Evolutionary conservation across 1,140 invertebrate species (phyloP).

Genomic region (Aphaenogaster rudis): DNA sequence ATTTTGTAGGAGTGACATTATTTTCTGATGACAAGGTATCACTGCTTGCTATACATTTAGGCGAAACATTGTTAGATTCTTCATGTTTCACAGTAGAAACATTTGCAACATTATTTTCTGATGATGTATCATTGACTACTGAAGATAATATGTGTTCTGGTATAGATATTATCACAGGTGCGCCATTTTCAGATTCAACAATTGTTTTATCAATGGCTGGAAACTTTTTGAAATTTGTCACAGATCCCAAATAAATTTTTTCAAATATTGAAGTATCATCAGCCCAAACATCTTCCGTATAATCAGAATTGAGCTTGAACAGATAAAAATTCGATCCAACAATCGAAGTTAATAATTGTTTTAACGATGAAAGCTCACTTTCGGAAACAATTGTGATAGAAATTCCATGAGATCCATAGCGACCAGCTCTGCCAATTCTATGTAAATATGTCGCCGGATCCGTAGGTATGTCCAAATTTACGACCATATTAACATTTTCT

Average conservation of each 20-base stretch:
- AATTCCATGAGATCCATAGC: constrained; percentile 94
- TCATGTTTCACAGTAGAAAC: background rate
- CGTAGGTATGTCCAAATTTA: constrained; percentile 96
- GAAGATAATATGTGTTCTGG: background rate
- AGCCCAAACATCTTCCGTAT: constrained; percentile 83
- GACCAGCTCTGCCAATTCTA: constrained; percentile 97
- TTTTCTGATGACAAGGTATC: background rate
- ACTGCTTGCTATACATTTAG: background rate
- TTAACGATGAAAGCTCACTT: constrained; percentile 88
- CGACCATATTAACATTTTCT: constrained; percentile 96
- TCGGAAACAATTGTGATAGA: constrained; percentile 90
- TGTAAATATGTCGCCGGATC: constrained; percentile 97
- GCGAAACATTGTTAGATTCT: background rate
- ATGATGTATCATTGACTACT: constrained; percentile 9
- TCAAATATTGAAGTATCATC: constrained; percentile 78
- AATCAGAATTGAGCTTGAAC: constrained; percentile 84
- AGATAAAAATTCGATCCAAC: constrained; percentile 87
- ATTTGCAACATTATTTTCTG: background rate
- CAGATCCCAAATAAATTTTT: constrained; percentile 69
- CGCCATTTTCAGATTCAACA: constrained; percentile 59
- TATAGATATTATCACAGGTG: constrained; percentile 15
- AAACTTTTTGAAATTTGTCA: constrained; percentile 33
- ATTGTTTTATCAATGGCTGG: constrained; percentile 38
- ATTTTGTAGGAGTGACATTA: background rate
- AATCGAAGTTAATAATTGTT: constrained; percentile 86